Base-by-base conservation (phyloP, 2,113 vertebrate genomes). In the Mus spicilegus region DNA sequence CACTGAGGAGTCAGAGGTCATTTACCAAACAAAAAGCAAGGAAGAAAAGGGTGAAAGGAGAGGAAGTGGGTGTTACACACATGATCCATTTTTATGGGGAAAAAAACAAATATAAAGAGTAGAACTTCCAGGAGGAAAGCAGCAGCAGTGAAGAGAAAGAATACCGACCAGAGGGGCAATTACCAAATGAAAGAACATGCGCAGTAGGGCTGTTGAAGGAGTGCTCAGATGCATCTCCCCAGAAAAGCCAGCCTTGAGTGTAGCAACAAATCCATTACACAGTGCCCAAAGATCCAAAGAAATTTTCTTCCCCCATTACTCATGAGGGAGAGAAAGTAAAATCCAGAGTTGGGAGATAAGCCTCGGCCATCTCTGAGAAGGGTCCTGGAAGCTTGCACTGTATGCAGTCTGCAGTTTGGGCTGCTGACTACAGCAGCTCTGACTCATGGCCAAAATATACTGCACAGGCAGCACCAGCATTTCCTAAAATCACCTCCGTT, bases 201-300 rank as follows among this genome's bases (percentile, higher is more conserved):
- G n/a, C 36, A 6, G 0, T 2, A 26, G 19, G 17, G 72, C 11
- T n/a, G 33, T 8, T 33, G 1, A 33, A 63, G 56, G 14, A 36
- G 14, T 1, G 0, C 3, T 36, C 36, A 46, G 30, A 4, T 72
- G 24, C 2, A 11, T 73, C 72, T 1, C 8, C 20, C 10, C 8
- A 30, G 80, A 78, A 78, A 65, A 70, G 33, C 46, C 56, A 28
- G 24, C 36, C 72, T 2, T 4, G 4, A 46, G 1, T 12, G 20
- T 1, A 0, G 0, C 13, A 46, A 3, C 30, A 26, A 24, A 3
- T 14, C 36, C 88, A 65, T 54, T 39, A 4, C 1, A 12, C 0
- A 0, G 11, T 16, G 0, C 36, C 65, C 12, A 33, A 49, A 13
- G 39, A 2, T 39, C 1, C 2, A 8, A 0, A 12, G n/a, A 16